Base-by-base conservation (phyloP, 2,888 invertebrate species). In the Anthophora plumipes region DNA sequence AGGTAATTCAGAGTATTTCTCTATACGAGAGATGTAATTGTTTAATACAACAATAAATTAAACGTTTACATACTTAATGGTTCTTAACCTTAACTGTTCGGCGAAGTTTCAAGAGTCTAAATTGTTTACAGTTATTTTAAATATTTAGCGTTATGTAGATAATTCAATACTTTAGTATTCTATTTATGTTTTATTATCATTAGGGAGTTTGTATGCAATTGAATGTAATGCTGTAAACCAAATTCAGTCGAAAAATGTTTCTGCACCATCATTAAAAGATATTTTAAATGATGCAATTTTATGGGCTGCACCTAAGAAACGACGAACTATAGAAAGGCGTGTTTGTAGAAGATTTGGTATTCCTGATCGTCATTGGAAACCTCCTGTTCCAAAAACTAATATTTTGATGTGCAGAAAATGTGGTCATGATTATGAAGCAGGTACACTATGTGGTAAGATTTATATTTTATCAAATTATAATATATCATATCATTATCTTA, bases 351-450 rank as follows among this genome's bases (percentile, higher is more conserved):
- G 96, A 93, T 98, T 95, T 93, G 98, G 98, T 0, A 84, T 91
- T 54, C 95, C 96, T 0, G 94, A 96, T 0, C 96, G 96, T 91
- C 93, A 95, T 14, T 95, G 95, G 94, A 97, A 98, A 93, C 95
- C 96, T 81, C 91, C 97, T 17, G 94, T 94, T 37, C 96, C 97
- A 0, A 97, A 97, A 92, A 96, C 94, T 5, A 96, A 97, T 92
- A 94, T 99, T 43, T 94, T 96, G 82, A 95, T 95, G 0, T 99
- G 99, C 90, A 94, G 95, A 82, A 95, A 95, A 60, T 99, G 99
- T 94, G 99, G 99, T 0, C 96, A 97, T 92, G 95, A 97, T 93
- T 96, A 98, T 93, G 97, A 98, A 94, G 94, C 95, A 74, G 96
- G 96, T 61, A 94, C 96, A 63, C 94, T 99, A 60, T 99, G 99